Base-by-base conservation (phyloP, 2,888 invertebrate species). In the Tipula confusa region DNA sequence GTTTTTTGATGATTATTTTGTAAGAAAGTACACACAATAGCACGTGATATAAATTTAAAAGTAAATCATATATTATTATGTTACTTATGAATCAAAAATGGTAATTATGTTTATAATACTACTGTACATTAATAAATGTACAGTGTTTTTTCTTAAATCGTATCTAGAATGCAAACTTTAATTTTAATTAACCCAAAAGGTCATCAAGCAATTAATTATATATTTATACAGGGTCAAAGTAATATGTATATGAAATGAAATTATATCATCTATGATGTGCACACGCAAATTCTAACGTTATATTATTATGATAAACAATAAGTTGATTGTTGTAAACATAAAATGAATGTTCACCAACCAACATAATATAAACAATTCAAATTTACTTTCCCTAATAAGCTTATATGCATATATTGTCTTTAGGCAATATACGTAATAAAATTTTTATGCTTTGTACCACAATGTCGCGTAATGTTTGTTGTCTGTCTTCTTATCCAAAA, bases 181-280 rank as follows among this genome's bases (percentile, higher is more conserved):
- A 64, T 11, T n/a, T n/a, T 64, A 64, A 64, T 64, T 64, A 64
- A 64, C 64, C 64, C 64, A 64, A 24, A 64, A 64, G 64, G 64
- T 24, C 64, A 24, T 64, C 9, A 64, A 64, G 64, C 24, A 64
- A 64, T 64, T 64, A 64, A 64, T 64, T 64, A 24, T 9, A 24
- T 4, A 38, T 13, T 13, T 3, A 31, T 31, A 24, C 64, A 64
- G 64, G 64, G 64, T 64, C 64, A 64, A 64, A 64, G 9, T 24
- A 64, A 64, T 64, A 24, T 64, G 64, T 24, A 9, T 24, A 24
- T 24, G 64, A 64, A 24, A 64, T 9, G 64, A 64, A 64, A 64
- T 64, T 64, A 64, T 64, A 64, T 18, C 64, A 64, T 64, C 11
- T 64, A 13, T 24, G 18, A 64, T 64, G 9, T 24, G 64, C 24